Percentiles rank a stretch among this genome's conserved stretches.
These are phyloP conservation scores for Hafferia zeledoni DNA, from an alignment of 2,797 vertebrate genomes.

Conservation along the genomic window DNA sequence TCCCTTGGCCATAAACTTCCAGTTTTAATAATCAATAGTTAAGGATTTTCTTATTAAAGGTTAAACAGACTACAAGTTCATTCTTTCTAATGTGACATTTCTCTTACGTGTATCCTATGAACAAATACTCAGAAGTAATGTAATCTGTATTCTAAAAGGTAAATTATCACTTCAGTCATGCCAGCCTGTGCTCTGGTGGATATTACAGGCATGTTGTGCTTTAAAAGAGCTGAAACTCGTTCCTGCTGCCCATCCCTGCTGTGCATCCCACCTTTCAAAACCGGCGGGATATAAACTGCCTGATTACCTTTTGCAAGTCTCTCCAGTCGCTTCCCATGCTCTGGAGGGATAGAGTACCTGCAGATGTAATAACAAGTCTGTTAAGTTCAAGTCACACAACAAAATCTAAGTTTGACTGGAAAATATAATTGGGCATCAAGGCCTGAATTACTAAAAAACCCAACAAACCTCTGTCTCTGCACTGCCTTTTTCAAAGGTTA, in stretches of 20 bases:
- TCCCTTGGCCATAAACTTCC: background rate
- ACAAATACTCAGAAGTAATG: background rate
- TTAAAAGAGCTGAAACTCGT: background rate
- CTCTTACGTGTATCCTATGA: background rate
- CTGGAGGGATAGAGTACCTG: slow-evolving; percentile 96
- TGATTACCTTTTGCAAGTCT: slow-evolving; percentile 93
- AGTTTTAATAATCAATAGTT: background rate
- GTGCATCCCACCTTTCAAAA: background rate
- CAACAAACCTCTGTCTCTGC: background rate
- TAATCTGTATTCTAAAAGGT: background rate
- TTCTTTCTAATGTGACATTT: background rate
- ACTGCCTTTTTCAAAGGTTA: background rate
- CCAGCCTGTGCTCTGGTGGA: background rate
- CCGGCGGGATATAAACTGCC: background rate
- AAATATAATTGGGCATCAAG: background rate
- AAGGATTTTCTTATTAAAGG: background rate
- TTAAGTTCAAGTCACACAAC: background rate
- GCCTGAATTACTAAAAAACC: background rate
- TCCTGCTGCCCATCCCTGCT: background rate
- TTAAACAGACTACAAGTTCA: background rate
- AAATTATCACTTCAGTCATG: background rate
- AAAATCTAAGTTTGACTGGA: background rate
- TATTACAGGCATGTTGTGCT: fast-evolving
- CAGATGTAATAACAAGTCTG: background rate
- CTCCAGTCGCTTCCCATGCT: slow-evolving; percentile 93